A percentile compares a stretch with the other conserved stretches of the same genome.
Conservation (phyloP, 2,113 vertebrate genomes). For the Procavia capensis region DNA sequence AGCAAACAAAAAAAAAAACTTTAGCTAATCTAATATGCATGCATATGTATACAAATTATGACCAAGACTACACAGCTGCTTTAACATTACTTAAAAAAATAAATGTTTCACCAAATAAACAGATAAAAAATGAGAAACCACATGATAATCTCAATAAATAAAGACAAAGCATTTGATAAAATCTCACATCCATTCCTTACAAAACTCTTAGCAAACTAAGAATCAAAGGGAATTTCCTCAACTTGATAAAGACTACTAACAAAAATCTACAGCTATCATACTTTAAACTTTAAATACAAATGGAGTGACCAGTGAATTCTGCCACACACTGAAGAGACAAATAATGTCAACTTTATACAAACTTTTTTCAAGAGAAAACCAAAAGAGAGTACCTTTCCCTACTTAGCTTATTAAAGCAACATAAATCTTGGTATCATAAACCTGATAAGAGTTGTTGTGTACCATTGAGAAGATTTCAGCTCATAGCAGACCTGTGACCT, state of each 20-base stretch:
- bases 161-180: not conserved
- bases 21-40: constrained; percentile 6
- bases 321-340: not conserved
- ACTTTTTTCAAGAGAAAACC: not conserved
- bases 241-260: no score
- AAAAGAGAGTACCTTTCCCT: not conserved
- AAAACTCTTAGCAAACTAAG: no score
- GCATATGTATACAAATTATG: not conserved
- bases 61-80: constrained; percentile 19
- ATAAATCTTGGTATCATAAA: no score
- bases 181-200: not conserved
- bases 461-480: not conserved
- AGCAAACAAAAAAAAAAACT: not conserved
- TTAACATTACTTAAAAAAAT: no score
- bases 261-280: no score
- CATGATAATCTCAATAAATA: not conserved
- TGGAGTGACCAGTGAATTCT: no score
- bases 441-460: not conserved
- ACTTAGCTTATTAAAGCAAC: not conserved
- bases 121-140: not conserved
- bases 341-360: not conserved
- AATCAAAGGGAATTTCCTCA: no score
- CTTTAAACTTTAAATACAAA: no score
- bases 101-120: no score
- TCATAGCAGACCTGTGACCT: not conserved